Evolutionary conservation across 1,140 invertebrate species (phyloP), one percentile per base, ranked within the genome.

Genomic region (Solenopsis invicta): DNA sequence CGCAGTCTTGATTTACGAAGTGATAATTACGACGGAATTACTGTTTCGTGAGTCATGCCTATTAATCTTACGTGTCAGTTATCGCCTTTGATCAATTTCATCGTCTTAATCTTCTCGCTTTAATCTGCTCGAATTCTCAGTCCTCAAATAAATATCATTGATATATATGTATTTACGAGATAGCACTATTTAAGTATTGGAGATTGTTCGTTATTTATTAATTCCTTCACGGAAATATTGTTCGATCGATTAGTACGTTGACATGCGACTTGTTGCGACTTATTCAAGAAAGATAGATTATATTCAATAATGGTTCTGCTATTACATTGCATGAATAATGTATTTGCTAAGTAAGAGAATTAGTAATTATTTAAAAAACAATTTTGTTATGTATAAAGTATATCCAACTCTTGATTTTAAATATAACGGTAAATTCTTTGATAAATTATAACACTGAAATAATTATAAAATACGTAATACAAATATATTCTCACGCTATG

Each of bases 161-260:
- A 56, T 45, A 45, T 9, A 56, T 0, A 12, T 29, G 24, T 81
- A 12, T 45, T 67, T 54, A 50, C 12, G 21, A 56, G 16, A 56
- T 13, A 45, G 1, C 10, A 16, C 16, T 81, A 45, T 61, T 77
- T 24, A 29, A 29, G 29, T 29, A n/a, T 50, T 9, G 52, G 13
- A 69, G 10, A 34, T 81, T 45, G 4, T 81, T 69, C 6, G 9
- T 81, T 71, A 45, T 71, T 81, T 16, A 69, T 69, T 56, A 71
- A 21, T 24, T 81, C 2, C 16, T 41, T 81, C 10, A 29, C 6
- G 10, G 9, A 45, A 37, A 71, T 69, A 81, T 67, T n/a, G 18
- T 48, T 18, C n/a, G 29, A 29, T 16, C 10, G 2, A 81, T 81
- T 24, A 48, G 4, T 18, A 48, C 21, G 13, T 71, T 18, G 10